Evolutionary conservation across 2,888 invertebrate species (phyloP).

Genomic region (Cerceris ruficornis): DNA sequence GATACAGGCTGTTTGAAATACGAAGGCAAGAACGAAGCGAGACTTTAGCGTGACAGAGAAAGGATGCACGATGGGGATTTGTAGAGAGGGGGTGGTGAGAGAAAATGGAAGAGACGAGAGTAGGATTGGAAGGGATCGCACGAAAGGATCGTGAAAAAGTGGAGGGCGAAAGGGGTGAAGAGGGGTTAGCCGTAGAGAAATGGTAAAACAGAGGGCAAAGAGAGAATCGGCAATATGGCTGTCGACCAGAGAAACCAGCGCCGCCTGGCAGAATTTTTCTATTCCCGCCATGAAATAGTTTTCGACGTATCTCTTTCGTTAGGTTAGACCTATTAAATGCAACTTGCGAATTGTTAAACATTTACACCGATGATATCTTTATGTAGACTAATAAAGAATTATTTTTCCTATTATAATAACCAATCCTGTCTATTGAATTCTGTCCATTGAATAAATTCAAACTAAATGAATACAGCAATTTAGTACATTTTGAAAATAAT

Average conservation of each 20-base stretch:
- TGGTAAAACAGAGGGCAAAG: constrained; percentile 8
- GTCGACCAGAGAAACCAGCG: constrained; percentile 71
- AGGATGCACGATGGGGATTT: not conserved
- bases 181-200: constrained; percentile 11
- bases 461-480: too few relatives aligned
- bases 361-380: too few relatives aligned
- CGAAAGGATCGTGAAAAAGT: constrained; percentile 56
- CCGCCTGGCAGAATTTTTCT: constrained; percentile 78
- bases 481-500: too few relatives aligned
- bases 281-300: constrained; percentile 70
- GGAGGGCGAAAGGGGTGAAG: constrained; percentile 34
- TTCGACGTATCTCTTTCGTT: constrained; percentile 23
- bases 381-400: too few relatives aligned
- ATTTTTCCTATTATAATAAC: too few relatives aligned
- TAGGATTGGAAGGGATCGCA: constrained; percentile 53
- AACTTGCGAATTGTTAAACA: not conserved
- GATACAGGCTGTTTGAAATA: constrained; percentile 1
- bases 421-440: too few relatives aligned
- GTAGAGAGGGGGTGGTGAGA: constrained; percentile 33
- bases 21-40: constrained; percentile 17
- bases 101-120: constrained; percentile 55
- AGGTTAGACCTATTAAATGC: constrained; percentile 22
- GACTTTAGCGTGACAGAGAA: constrained; percentile 39
- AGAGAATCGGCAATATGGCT: constrained; percentile 74
- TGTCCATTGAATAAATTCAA: too few relatives aligned